Percentiles rank a stretch among this genome's conserved stretches.
phyloP scores from a whole-genome alignment of 2,797 vertebrate genomes.

The Capromys pilorides region DNA sequence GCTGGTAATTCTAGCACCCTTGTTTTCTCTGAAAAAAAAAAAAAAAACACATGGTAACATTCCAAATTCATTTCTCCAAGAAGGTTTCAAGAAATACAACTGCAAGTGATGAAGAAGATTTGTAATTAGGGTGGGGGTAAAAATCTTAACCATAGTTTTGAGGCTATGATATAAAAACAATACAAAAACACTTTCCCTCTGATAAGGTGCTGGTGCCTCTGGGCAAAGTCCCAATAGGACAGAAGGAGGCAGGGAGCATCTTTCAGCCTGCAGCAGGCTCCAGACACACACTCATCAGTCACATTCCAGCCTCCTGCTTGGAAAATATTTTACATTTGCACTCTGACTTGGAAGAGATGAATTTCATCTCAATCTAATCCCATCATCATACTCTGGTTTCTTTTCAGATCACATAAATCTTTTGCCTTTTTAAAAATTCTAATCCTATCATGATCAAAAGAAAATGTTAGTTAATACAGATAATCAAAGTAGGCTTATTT shows the following conservation, averaged over 20 bases:
- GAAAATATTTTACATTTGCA: constrained; percentile 21
- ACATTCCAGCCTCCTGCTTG: neutral
- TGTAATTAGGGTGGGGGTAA: constrained; percentile 54
- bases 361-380: neutral
- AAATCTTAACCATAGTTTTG: constrained; percentile 49
- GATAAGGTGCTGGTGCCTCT: neutral
- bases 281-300: neutral
- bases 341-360: neutral
- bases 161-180: neutral
- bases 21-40: constrained; percentile 71
- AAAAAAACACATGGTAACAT: constrained; percentile 77
- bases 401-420: too few relatives aligned
- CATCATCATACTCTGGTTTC: neutral
- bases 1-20: constrained; percentile 48
- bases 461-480: constrained; percentile 25
- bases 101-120: constrained; percentile 54
- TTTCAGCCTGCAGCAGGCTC: neutral
- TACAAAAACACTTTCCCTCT: neutral
- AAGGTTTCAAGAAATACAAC: constrained; percentile 64
- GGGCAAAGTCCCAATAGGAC: neutral
- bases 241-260: neutral
- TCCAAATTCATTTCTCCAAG: constrained; percentile 80
- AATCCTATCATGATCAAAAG: constrained; percentile 37
- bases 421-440: neutral
- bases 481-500: constrained; percentile 4